Base-by-base conservation (phyloP, 2,797 vertebrate genomes). In the Simalia tracyae region DNA sequence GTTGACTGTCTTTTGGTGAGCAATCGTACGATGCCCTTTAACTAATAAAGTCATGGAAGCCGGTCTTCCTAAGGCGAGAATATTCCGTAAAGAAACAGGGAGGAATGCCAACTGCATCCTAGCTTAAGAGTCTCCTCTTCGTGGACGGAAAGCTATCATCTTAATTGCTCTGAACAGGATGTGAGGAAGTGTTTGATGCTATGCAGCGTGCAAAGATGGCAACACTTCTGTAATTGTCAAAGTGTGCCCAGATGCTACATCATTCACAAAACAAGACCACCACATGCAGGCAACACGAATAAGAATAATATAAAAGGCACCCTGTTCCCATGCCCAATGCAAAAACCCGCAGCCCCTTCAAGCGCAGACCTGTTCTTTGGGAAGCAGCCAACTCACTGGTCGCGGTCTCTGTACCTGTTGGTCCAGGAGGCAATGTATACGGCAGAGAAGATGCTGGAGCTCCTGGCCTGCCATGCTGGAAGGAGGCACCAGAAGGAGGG, bases 401-500 rank as follows among this genome's bases (percentile, higher is more conserved):
- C 95, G 97, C 97, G 97, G 98, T 97, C 96, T 97, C 97, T 97
- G 98, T 99, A 99, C 99, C 99, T 99, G 99, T 98, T 97, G 98
- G 96, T 99, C 98, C 98, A 93, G 98, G 95, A 95, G 98, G 96
- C 87, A 98, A 98, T 42, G 98, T 97, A 95, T 98, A 98, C 97
- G 97, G 97, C 93, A 97, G 93, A 96, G 98, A 98, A 50, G 98
- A 97, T 87, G 98, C 97, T 95, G 99, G 98, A 97, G 97, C 98
- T 97, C 99, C 99, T n/a, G 98, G 98, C 91, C 98, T 98, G 94
- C 98, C 98, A 97, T 99, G 99, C 98, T 99, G 99, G 97, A 98
- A 99, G 97, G 98, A 98, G 5, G 97, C 96, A 96, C 98, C 98
- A 86, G 88, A 56, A 66, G 98, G 97, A 96, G 98, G 96, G 92